Percentiles rank a stretch among this genome's conserved stretches.
Evolutionary conservation across 2,888 invertebrate species (phyloP).

Genomic region (Hypolimnas misippus): DNA sequence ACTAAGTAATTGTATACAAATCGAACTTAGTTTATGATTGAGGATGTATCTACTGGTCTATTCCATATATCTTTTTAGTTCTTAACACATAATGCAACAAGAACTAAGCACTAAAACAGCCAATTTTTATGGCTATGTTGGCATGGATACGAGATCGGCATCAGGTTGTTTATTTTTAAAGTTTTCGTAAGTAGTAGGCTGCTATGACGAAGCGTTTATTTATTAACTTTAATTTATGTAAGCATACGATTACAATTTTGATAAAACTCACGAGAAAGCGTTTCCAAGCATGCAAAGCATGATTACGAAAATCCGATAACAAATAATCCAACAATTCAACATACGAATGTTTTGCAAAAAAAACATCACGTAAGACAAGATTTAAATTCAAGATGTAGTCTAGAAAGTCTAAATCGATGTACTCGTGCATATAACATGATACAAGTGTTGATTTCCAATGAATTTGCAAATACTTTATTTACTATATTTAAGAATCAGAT

Average conservation of each 20-base stretch:
- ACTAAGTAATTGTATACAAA: too few species aligned
- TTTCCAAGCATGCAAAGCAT: conserved; percentile 9
- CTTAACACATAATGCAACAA: too few species aligned
- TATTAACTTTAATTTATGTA: too few species aligned
- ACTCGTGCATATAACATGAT: conserved; percentile 11
- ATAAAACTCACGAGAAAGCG: conserved; percentile 2
- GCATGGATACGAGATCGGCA: too few species aligned
- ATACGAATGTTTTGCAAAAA: conserved; percentile 23
- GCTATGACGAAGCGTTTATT: too few species aligned
- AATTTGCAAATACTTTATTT: conserved; percentile 7
- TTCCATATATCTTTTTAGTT: too few species aligned
- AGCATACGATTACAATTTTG: not conserved
- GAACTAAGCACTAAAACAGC: too few species aligned
- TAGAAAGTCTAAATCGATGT: conserved; percentile 56
- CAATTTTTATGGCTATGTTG: too few species aligned
- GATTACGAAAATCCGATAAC: conserved; percentile 27
- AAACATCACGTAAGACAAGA: conserved; percentile 56
- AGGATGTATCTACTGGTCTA: too few species aligned
- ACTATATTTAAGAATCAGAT: not conserved
- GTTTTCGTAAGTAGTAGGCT: too few species aligned
- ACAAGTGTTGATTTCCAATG: conserved; percentile 10
- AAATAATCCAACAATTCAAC: conserved; percentile 18
- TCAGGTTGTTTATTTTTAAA: too few species aligned
- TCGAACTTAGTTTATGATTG: too few species aligned
- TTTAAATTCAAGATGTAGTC: conserved; percentile 64